Percentiles rank a stretch among this genome's conserved stretches.
Conservation (phyloP, 2,113 vertebrate genomes). For the Fulica atra region DNA sequence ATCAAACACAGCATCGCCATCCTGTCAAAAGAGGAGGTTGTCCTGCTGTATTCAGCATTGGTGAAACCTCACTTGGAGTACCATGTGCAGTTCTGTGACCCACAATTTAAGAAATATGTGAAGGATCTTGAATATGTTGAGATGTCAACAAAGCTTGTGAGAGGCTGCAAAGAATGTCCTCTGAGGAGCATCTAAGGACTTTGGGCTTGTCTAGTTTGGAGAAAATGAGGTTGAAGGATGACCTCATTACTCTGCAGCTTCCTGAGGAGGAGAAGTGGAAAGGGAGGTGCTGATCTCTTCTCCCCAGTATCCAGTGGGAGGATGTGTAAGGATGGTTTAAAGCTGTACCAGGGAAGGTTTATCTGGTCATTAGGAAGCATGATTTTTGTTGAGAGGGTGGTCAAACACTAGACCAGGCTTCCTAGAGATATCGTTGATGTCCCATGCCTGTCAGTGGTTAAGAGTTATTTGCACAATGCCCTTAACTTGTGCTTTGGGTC, state of each 20-base stretch:
- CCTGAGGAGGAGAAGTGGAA: too few relatives aligned
- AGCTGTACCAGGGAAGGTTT: neutral
- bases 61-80: neutral
- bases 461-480: neutral
- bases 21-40: neutral
- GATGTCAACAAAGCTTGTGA: neutral
- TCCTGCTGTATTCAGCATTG: fast-evolving
- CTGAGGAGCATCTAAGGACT: neutral
- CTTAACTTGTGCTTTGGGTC: neutral
- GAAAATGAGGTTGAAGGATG: neutral
- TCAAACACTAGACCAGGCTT: neutral
- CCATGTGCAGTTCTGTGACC: neutral
- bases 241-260: neutral
- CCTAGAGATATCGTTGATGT: neutral
- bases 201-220: neutral
- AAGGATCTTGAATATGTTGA: neutral
- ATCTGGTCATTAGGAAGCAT: neutral
- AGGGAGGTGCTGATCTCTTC: neutral
- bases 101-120: neutral
- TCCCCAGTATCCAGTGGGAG: neutral
- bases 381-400: neutral
- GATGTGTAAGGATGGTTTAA: neutral
- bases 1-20: too few relatives aligned
- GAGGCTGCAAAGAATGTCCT: neutral
- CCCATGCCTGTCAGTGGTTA: neutral